These are phyloP conservation scores for Mallotus villosus DNA, from an alignment of 2,797 vertebrate genomes.

Conservation along the genomic window DNA sequence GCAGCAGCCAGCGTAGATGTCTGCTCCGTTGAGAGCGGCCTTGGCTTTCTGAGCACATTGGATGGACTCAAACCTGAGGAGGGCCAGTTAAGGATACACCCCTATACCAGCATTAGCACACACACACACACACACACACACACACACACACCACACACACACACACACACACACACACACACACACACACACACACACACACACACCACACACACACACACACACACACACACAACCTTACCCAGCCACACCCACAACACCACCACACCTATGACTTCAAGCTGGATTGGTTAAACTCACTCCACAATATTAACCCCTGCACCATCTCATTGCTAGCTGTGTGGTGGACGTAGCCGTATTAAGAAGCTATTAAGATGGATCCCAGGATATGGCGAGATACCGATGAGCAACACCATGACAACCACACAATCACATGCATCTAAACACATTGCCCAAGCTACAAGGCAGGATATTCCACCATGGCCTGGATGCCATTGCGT, in stretches of 20 bases:
- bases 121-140: background rate
- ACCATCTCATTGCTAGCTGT: too few relatives aligned
- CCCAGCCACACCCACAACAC: background rate
- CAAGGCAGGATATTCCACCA: slow-evolving; percentile 72
- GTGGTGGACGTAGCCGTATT: too few relatives aligned
- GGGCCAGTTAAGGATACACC: slow-evolving; percentile 76
- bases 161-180: slow-evolving; percentile 2
- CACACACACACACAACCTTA: slow-evolving; percentile 9
- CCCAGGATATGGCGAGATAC: too few relatives aligned
- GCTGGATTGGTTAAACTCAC: too few relatives aligned
- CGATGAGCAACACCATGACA: background rate
- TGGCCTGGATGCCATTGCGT: slow-evolving; percentile 96
- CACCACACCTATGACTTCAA: background rate
- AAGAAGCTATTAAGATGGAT: too few relatives aligned
- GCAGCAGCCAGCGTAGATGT: slow-evolving; percentile 97
- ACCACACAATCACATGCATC: slow-evolving; percentile 2
- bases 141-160: background rate
- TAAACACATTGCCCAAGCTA: background rate
- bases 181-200: slow-evolving; percentile 3
- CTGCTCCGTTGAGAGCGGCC: slow-evolving; percentile 94
- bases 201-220: slow-evolving; percentile 1
- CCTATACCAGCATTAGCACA: background rate
- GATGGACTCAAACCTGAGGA: slow-evolving; percentile 86
- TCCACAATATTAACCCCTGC: too few relatives aligned
- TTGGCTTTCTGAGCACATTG: slow-evolving; percentile 96